These are phyloP conservation scores for Tenthredo scrophulariae DNA, from an alignment of 2,888 invertebrate genomes.

Conservation along the genomic window DNA sequence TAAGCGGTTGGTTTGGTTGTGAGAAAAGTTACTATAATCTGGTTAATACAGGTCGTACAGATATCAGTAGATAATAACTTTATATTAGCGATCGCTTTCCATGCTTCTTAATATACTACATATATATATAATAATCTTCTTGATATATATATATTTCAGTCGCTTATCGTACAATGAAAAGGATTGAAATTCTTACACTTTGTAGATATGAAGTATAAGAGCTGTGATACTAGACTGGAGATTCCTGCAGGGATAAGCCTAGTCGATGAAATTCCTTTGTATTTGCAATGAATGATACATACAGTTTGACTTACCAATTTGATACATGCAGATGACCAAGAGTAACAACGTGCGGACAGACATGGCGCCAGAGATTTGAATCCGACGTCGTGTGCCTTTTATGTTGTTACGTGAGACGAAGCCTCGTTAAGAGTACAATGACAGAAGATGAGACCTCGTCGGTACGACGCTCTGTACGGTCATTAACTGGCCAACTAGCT, in stretches of 20 bases:
- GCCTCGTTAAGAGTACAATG: neutral
- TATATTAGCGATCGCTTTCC: neutral
- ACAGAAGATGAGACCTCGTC: neutral
- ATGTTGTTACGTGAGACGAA: neutral
- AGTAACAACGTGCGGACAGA: neutral
- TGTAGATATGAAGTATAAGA: constrained; percentile 4
- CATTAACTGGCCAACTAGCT: neutral
- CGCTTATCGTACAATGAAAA: neutral
- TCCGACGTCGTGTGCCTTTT: neutral
- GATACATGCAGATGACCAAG: neutral
- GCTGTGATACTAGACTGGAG: neutral
- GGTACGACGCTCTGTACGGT: neutral
- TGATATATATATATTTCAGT: no score
- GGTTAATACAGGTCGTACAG: neutral
- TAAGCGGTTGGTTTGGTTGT: no score
- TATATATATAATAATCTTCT: no score
- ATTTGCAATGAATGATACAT: neutral
- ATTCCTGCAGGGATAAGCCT: neutral
- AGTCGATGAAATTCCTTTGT: neutral
- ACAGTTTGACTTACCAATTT: constrained; percentile 17
- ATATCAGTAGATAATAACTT: neutral
- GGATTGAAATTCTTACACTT: neutral
- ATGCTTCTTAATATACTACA: no score
- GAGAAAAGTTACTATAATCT: no score
- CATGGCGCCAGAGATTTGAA: constrained; percentile 1